Conservation (phyloP, 92 coral and sea anemone genomes). For the Chrysogorgia sp. region DNA sequence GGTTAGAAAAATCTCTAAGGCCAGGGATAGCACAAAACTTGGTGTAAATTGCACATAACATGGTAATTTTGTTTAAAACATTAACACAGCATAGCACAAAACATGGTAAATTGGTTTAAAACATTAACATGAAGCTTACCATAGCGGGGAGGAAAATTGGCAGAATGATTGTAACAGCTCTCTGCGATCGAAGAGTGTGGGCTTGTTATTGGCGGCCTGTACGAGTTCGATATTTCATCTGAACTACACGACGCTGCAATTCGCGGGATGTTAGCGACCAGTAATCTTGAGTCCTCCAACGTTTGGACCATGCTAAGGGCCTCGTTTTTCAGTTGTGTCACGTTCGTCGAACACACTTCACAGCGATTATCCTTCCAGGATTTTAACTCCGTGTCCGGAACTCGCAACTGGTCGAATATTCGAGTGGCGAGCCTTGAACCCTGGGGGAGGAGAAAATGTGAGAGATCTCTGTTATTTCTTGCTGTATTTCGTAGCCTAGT, state of each 20-base stretch:
- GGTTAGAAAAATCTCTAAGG: too few relatives aligned
- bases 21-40: too few relatives aligned
- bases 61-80: too few relatives aligned
- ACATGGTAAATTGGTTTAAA: not conserved
- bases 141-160: constrained; percentile 29
- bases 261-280: constrained; percentile 67
- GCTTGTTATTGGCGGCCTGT: constrained; percentile 16
- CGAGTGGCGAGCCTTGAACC: constrained; percentile 87
- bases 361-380: constrained; percentile 95
- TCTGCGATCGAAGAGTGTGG: not conserved
- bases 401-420: constrained; percentile 87
- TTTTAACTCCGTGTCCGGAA: constrained; percentile 90
- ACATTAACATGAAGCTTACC: not conserved
- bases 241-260: constrained; percentile 30
- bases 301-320: constrained; percentile 97
- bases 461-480: not conserved
- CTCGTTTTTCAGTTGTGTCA: constrained; percentile 89
- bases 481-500: not conserved
- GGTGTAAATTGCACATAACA: too few relatives aligned
- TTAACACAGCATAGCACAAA: too few relatives aligned
- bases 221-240: not conserved
- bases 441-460: constrained; percentile 49
- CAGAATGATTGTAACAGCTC: constrained; percentile 31
- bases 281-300: constrained; percentile 90
- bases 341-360: constrained; percentile 89